Percentiles rank a stretch among this genome's conserved stretches.
These are phyloP conservation scores for Paralichthys olivaceus DNA, from an alignment of 2,113 vertebrate genomes.

Conservation along the genomic window DNA sequence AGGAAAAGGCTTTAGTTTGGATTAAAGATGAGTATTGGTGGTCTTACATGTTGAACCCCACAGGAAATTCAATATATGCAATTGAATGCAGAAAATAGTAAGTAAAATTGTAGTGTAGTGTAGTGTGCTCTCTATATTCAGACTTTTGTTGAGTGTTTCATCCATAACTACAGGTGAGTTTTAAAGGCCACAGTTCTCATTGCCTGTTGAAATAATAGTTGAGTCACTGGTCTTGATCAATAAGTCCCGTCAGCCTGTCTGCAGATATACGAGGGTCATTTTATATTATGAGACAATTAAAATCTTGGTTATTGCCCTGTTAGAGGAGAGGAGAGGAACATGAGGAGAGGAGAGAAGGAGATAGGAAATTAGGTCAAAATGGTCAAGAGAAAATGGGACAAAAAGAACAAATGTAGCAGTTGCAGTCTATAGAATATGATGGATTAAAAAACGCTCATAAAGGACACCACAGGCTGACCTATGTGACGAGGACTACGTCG, in stretches of 20 bases:
- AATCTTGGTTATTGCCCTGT: slow-evolving; percentile 7
- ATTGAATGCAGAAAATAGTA: too few species aligned
- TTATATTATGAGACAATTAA: slow-evolving; percentile 20
- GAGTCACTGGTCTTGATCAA: slow-evolving; percentile 39
- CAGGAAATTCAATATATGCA: not conserved
- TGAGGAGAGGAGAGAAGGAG: slow-evolving; percentile 4
- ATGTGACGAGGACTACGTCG: slow-evolving; percentile 16
- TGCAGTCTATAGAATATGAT: slow-evolving; percentile 18
- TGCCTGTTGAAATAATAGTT: slow-evolving; percentile 31
- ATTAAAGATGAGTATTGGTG: not conserved
- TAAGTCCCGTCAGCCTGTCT: slow-evolving; percentile 23
- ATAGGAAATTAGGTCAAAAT: slow-evolving; percentile 3
- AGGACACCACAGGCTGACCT: slow-evolving; percentile 8
- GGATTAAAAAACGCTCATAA: slow-evolving; percentile 50
- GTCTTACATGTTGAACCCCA: not conserved
- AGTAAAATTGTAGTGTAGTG: too few species aligned
- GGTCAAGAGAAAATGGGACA: slow-evolving; percentile 17
- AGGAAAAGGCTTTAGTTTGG: not conserved
- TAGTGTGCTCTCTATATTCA: too few species aligned
- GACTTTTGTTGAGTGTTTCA: not conserved
- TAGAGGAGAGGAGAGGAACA: slow-evolving; percentile 9
- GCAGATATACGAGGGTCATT: slow-evolving; percentile 43
- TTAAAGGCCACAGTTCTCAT: slow-evolving; percentile 23
- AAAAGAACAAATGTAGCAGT: slow-evolving; percentile 37
- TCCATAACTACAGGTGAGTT: not conserved